These are phyloP conservation scores for Agapornis roseicollis DNA, from an alignment of 2,113 vertebrate species.

Conservation along the genomic window DNA sequence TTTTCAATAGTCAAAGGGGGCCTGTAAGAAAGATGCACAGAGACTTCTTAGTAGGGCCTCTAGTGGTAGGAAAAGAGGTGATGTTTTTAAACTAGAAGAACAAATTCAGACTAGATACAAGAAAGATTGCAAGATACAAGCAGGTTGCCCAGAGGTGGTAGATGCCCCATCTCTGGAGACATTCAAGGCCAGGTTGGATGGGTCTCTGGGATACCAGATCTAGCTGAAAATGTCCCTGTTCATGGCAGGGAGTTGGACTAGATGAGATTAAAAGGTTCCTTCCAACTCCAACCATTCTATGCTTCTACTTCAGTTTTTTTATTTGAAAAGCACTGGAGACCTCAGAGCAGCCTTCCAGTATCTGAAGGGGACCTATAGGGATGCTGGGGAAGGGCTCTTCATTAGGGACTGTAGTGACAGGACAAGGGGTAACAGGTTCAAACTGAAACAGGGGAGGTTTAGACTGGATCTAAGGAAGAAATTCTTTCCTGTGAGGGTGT, in stretches of 20 bases:
- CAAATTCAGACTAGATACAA: background rate
- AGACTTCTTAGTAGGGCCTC: background rate
- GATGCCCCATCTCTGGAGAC: background rate
- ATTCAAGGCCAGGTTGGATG: fast-evolving
- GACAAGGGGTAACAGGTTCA: too few relatives aligned
- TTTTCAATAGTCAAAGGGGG: background rate
- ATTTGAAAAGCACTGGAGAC: background rate
- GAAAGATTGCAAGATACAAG: background rate
- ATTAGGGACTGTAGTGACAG: too few relatives aligned
- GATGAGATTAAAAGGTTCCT: background rate
- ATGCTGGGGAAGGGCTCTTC: too few relatives aligned
- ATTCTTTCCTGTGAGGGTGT: too few relatives aligned
- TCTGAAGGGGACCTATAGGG: too few relatives aligned
- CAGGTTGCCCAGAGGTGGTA: background rate
- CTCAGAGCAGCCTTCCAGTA: too few relatives aligned
- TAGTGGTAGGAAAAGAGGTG: background rate
- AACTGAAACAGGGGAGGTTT: too few relatives aligned
- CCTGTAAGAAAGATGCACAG: background rate
- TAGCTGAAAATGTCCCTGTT: background rate
- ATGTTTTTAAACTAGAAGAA: background rate
- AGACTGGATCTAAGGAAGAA: too few relatives aligned
- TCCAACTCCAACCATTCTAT: background rate
- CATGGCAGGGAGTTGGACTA: background rate
- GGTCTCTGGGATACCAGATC: background rate
- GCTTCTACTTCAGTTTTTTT: background rate